A percentile compares a stretch with the other conserved stretches of the same genome.
Evolutionary conservation across 2,113 vertebrate genomes (phyloP).

Genomic region (Microcebus tavaratra): DNA sequence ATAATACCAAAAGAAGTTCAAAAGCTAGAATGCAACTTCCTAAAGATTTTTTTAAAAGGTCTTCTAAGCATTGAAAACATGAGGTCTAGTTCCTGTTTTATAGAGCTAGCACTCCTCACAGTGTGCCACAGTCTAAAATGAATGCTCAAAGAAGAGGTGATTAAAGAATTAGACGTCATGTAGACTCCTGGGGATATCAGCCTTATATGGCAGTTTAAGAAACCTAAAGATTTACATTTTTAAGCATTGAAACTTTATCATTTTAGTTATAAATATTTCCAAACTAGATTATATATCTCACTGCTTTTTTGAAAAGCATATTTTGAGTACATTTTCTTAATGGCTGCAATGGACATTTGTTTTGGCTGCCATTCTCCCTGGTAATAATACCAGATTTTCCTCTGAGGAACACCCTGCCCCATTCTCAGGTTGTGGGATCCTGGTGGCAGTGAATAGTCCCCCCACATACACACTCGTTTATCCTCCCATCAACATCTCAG

Average conservation of each 20-base stretch:
- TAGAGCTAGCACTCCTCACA: not conserved
- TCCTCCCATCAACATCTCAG: not conserved
- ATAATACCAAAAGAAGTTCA: slow-evolving; percentile 68
- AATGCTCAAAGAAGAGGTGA: slow-evolving; percentile 29
- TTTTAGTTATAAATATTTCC: slow-evolving; percentile 46
- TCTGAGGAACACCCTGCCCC: not conserved
- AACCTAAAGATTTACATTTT: slow-evolving; percentile 41
- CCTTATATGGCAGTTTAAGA: not conserved
- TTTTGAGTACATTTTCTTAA: slow-evolving; percentile 44
- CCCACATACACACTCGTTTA: not conserved
- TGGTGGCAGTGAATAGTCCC: not conserved
- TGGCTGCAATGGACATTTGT: not conserved
- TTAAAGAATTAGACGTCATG: slow-evolving; percentile 11
- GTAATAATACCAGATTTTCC: not conserved
- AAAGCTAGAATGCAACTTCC: slow-evolving; percentile 56
- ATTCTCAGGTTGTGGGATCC: not conserved
- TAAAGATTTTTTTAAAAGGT: slow-evolving; percentile 9
- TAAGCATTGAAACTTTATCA: slow-evolving; percentile 1
- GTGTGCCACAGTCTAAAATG: not conserved
- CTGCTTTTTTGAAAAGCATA: slow-evolving; percentile 14
- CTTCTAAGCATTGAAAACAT: slow-evolving; percentile 55
- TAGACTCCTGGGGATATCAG: not conserved
- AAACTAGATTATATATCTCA: slow-evolving; percentile 34
- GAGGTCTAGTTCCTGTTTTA: slow-evolving; percentile 16
- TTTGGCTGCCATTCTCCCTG: not conserved